These are phyloP conservation scores for Diaprepes abbreviatus DNA, from an alignment of 2,888 invertebrate species.

Conservation along the genomic window DNA sequence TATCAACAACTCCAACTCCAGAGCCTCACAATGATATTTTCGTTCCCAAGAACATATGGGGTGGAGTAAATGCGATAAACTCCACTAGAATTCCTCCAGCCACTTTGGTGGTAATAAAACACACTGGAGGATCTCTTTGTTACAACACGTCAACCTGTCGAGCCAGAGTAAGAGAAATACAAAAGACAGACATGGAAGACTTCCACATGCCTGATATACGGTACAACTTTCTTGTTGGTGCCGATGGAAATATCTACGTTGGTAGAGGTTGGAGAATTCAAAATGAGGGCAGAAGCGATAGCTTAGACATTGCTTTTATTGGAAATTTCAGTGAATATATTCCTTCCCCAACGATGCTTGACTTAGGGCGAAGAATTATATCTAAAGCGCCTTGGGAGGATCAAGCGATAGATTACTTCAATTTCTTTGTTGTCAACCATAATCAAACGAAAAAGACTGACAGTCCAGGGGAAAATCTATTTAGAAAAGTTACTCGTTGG, in stretches of 20 bases:
- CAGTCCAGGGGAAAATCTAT: slow-evolving; percentile 68
- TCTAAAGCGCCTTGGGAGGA: neutral
- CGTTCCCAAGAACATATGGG: slow-evolving; percentile 66
- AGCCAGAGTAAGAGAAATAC: slow-evolving; percentile 64
- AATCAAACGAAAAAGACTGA: slow-evolving; percentile 68
- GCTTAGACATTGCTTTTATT: slow-evolving; percentile 48
- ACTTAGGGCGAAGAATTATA: neutral
- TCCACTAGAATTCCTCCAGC: slow-evolving; percentile 65
- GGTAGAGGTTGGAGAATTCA: slow-evolving; percentile 71
- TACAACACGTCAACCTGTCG: slow-evolving; percentile 65
- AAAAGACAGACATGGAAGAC: slow-evolving; percentile 67
- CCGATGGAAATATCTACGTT: slow-evolving; percentile 71
- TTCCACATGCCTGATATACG: slow-evolving; percentile 68
- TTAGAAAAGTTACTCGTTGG: neutral
- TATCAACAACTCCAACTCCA: too few relatives aligned
- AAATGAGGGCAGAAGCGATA: slow-evolving; percentile 61
- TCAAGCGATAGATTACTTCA: neutral
- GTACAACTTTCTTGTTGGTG: slow-evolving; percentile 70
- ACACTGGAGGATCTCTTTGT: slow-evolving; percentile 69
- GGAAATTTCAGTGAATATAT: slow-evolving; percentile 48
- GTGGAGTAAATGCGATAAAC: slow-evolving; percentile 73
- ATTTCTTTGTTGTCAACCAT: slow-evolving; percentile 66
- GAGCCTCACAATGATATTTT: too few relatives aligned
- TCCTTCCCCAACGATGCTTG: slow-evolving; percentile 7
- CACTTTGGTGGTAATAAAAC: slow-evolving; percentile 69